Evolutionary conservation across 1,140 invertebrate genomes (phyloP), one percentile per base, ranked within the genome.

Genomic region (Rhizoglyphus robini): DNA sequence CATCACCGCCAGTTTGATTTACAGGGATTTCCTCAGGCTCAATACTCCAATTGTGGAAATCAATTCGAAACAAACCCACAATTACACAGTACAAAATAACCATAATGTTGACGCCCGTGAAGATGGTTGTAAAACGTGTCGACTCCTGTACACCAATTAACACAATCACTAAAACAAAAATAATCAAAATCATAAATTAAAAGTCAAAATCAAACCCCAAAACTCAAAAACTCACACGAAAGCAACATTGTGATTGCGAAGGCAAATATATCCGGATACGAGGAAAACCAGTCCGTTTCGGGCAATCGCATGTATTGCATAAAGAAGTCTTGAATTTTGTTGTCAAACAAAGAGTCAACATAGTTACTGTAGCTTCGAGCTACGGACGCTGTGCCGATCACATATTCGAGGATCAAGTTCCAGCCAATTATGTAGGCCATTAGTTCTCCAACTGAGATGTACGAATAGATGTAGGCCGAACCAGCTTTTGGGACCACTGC

Each of bases 331-430:
- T 78, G 78, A 20, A 80, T 80, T 76, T 95, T 89, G 18, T 79
- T 80, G 66, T 88, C 82, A 69, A 84, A 80, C 46, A 84, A 78
- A 0, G 94, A 82, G 73, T 96, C 90, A 15, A 96, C 82, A 71
- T 94, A 93, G 58, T 84, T 86, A 72, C 87, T 89, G 72, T 92
- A 83, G 27, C 88, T 90, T 71, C 88, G 83, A 0, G 90, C 90
- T 18, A 94, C 88, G 69, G 88, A 88, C 3, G 91, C 90, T 0
- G 87, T 86, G 5, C 89, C 90, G 74, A 90, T 78, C 15, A 77
- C 72, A 72, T 78, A 78, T 71, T 78, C 77, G 15, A 79, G 65
- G 34, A 79, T 76, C 23, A 79, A 72, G 70, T 79, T 79, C 79
- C 79, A 79, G 1, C 78, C 78, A 67, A 80, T 79, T 13, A 80